phyloP scores from a whole-genome alignment of 2,113 vertebrate species.

The Pampusana beccarii region DNA sequence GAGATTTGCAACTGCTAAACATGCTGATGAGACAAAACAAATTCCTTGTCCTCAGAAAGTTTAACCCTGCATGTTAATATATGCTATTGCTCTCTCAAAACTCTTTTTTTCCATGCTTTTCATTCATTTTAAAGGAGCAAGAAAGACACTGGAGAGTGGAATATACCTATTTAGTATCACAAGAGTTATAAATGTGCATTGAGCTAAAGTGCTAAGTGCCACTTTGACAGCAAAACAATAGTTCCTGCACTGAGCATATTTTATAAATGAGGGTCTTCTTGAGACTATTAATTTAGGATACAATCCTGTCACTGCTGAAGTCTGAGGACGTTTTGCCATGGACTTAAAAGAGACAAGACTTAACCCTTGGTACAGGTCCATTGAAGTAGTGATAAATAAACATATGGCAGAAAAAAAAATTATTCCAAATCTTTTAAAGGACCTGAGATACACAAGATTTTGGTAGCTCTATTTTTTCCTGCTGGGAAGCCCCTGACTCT shows the following conservation, averaged over 20 bases:
- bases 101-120: not conserved
- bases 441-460: not conserved
- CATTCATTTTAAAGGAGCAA: not conserved
- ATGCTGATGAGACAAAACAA: constrained; percentile 22
- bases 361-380: not conserved
- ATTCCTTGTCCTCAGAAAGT: not conserved
- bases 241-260: not conserved
- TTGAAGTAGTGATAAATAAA: not conserved
- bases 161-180: not conserved
- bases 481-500: not conserved
- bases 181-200: not conserved
- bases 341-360: not conserved
- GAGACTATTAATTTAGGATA: not conserved
- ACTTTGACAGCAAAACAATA: not conserved
- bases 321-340: not conserved
- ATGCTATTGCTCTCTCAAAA: not conserved
- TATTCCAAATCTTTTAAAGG: not conserved
- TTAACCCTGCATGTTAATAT: not conserved
- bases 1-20: constrained; percentile 40
- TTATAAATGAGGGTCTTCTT: not conserved
- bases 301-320: not conserved
- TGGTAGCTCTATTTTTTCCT: not conserved
- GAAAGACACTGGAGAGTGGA: not conserved
- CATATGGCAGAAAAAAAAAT: not conserved
- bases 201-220: not conserved